Evolutionary conservation across 2,113 vertebrate genomes (phyloP), one percentile per base, ranked within the genome.

Genomic region (Podarcis raffonei): DNA sequence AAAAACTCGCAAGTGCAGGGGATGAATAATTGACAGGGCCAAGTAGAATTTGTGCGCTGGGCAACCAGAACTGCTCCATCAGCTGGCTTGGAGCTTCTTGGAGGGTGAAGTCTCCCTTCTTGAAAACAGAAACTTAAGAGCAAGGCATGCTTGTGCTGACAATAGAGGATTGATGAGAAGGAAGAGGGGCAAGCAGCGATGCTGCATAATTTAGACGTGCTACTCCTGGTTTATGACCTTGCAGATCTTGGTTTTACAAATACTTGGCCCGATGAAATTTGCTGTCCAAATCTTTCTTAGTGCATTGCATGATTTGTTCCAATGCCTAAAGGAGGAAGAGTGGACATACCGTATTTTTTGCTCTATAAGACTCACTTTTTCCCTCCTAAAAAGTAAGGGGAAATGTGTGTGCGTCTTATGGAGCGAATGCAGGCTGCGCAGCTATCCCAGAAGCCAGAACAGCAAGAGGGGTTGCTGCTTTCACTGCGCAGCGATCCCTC

Each of bases 261-360:
- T 1, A 0, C 75, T 65, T 79, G 9, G 57, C 9, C 0, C 1
- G 11, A 1, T 72, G 65, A 35, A 27, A 72, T 72, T 27, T 35
- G 18, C 72, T 0, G 2, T 65, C 89, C 6, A 7, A 22, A 66
- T 78, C 39, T 0, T 1, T 2, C 25, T 62, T 59, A 74, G 25
- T 71, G 15, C 35, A 57, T 16, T 32, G 1, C 78, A 65, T 59
- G 5, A 74, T 39, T 81, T 74, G 65, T 6, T 80, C 1, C 87
- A 20, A 23, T 12, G 3, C 42, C 71, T n/a, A 72, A 37, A 39
- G 35, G 42, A 83, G 80, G 39, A 37, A 85, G 59, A 62, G 75
- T 39, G 23, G 27, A 57, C 30, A 59, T 37, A 37, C 37, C 37
- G 3, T 4, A 37, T 37, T 37, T 37, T 37, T 37, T 37, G 37